These are phyloP conservation scores for Agelas oroides DNA, from an alignment of 37 sponge, comb jelly and placozoan genomes.

Conservation along the genomic window DNA sequence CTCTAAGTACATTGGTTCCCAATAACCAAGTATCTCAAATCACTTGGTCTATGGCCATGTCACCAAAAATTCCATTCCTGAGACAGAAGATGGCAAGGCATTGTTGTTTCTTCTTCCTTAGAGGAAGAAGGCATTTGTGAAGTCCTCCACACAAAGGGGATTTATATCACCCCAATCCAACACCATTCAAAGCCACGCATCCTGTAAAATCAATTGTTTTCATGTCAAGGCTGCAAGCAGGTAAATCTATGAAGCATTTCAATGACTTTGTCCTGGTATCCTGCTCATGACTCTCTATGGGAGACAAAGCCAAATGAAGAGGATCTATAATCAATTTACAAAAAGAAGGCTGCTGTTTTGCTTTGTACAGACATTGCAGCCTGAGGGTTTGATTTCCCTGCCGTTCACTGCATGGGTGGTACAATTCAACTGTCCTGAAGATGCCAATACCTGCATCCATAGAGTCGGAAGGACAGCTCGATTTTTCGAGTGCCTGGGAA, in stretches of 20 bases:
- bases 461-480: constrained; percentile 92
- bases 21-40: too few relatives aligned
- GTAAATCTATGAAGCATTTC: constrained; percentile 91
- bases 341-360: constrained; percentile 80
- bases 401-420: constrained; percentile 98
- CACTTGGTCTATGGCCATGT: too few relatives aligned
- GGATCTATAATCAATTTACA: constrained; percentile 94
- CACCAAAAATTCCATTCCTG: constrained; percentile 96
- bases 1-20: too few relatives aligned
- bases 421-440: constrained; percentile 97
- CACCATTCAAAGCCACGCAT: constrained; percentile 80
- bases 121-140: constrained; percentile 79
- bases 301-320: constrained; percentile 84
- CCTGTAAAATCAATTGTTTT: constrained; percentile 92
- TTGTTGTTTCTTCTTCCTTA: constrained; percentile 87
- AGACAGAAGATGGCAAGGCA: constrained; percentile 89
- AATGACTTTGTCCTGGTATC: constrained; percentile 85
- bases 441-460: constrained; percentile 95
- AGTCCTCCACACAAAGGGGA: constrained; percentile 57
- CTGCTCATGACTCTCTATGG: constrained; percentile 97
- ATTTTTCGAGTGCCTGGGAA: too few relatives aligned
- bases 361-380: constrained; percentile 98
- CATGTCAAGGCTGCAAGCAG: constrained; percentile 97
- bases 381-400: constrained; percentile 94
- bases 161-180: constrained; percentile 64